Percentiles rank a stretch among this genome's conserved stretches.
phyloP scores from a whole-genome alignment of 2,888 invertebrate genomes.

The Diloba caeruleocephala region DNA sequence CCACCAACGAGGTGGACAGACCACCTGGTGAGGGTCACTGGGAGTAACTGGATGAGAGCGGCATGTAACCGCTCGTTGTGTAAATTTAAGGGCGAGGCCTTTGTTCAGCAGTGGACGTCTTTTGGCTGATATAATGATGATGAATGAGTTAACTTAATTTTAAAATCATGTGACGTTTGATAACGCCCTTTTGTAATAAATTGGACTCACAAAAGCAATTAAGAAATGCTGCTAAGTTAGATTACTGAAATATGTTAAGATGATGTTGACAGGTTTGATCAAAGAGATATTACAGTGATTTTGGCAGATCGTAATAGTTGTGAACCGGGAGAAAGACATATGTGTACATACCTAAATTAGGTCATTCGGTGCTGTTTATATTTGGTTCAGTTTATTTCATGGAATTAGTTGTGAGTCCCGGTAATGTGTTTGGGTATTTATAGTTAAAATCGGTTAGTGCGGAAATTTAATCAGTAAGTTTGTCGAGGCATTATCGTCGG shows the following conservation, averaged over 20 bases:
- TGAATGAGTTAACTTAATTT: too few relatives aligned
- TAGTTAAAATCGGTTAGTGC: slow-evolving; percentile 62
- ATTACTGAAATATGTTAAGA: slow-evolving; percentile 4
- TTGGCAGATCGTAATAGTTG: slow-evolving; percentile 35
- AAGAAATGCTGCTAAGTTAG: neutral
- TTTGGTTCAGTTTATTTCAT: slow-evolving; percentile 55
- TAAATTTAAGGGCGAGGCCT: too few relatives aligned
- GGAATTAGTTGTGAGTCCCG: slow-evolving; percentile 58
- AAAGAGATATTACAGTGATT: slow-evolving; percentile 39
- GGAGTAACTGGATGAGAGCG: too few relatives aligned
- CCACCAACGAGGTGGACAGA: too few relatives aligned
- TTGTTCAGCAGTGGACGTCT: too few relatives aligned
- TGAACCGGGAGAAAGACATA: slow-evolving; percentile 2
- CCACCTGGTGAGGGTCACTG: too few relatives aligned
- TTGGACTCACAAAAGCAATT: too few relatives aligned
- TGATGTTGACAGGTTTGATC: slow-evolving; percentile 36
- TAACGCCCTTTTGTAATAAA: too few relatives aligned
- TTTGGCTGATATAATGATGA: too few relatives aligned
- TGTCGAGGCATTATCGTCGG: slow-evolving; percentile 60
- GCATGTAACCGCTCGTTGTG: too few relatives aligned
- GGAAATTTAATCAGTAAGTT: slow-evolving; percentile 73
- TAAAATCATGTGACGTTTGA: too few relatives aligned
- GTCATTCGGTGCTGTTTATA: neutral
- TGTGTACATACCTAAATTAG: neutral
- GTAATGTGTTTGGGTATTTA: slow-evolving; percentile 54